These are phyloP conservation scores for Dryobotodes eremita DNA, from an alignment of 2,888 invertebrate genomes.

Conservation along the genomic window DNA sequence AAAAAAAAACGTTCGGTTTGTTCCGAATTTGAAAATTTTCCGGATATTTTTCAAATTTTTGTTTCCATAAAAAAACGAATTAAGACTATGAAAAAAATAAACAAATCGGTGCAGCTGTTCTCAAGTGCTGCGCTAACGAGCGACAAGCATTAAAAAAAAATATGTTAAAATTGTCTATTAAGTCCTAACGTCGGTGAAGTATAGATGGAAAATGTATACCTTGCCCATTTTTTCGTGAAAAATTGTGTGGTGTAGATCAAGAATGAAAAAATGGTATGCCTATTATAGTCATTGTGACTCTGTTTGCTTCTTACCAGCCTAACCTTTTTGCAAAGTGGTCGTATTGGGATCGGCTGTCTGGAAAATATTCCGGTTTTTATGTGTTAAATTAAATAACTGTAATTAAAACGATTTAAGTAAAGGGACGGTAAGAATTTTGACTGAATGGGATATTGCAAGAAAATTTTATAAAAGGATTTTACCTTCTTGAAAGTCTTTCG, in stretches of 20 bases:
- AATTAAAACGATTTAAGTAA: background rate
- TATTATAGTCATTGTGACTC: too few species aligned
- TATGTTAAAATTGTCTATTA: too few species aligned
- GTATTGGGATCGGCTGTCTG: background rate
- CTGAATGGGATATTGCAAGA: constrained; percentile 22
- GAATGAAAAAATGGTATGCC: background rate
- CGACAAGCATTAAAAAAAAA: too few species aligned
- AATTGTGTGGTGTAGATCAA: background rate
- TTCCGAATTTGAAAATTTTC: too few species aligned
- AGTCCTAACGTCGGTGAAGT: background rate
- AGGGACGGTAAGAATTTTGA: background rate
- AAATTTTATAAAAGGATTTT: background rate
- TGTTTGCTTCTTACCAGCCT: too few species aligned
- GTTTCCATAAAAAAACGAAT: too few species aligned
- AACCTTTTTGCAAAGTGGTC: too few species aligned
- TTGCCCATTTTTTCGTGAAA: background rate
- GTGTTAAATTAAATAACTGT: constrained; percentile 44
- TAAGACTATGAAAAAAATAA: too few species aligned
- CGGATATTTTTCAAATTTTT: too few species aligned
- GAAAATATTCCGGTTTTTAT: background rate
- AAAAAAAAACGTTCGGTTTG: too few species aligned
- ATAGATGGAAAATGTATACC: background rate
- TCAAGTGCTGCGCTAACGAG: too few species aligned
- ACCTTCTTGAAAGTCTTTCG: background rate
- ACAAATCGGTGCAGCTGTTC: too few species aligned